Percentiles rank a stretch among this genome's conserved stretches.
Evolutionary conservation across 1,140 invertebrate species (phyloP).

Genomic region (Atopsyche davidsoni): DNA sequence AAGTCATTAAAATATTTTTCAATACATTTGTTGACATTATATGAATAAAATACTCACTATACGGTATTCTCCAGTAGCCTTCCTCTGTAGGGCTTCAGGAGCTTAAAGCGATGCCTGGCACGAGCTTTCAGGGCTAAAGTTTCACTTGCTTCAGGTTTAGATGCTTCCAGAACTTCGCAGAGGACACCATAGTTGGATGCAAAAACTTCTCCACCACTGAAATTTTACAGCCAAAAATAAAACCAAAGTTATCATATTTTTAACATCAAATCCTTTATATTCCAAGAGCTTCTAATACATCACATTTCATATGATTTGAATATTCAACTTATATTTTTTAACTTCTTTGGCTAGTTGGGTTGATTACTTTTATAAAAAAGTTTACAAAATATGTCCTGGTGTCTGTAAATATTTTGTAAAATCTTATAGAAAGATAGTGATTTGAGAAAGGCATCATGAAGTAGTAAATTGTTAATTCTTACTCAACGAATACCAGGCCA

Average conservation of each 20-base stretch:
- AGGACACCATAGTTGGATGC: conserved; percentile 40
- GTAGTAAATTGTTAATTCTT: too few species aligned
- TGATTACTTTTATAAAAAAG: too few species aligned
- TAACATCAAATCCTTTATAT: too few species aligned
- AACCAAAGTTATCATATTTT: too few species aligned
- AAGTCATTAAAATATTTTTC: conserved; percentile 5
- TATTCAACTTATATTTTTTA: too few species aligned
- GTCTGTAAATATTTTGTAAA: neutral
- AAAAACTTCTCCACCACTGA: conserved; percentile 32
- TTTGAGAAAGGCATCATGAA: too few species aligned
- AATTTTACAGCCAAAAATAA: too few species aligned
- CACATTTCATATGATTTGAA: too few species aligned
- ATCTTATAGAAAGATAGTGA: conserved; percentile 1
- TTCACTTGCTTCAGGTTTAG: neutral
- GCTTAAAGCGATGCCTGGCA: conserved; percentile 36
- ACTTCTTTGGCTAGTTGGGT: too few species aligned
- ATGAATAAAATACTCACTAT: too few species aligned
- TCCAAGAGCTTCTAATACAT: neutral
- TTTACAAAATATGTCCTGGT: too few species aligned
- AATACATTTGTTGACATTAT: conserved; percentile 6
- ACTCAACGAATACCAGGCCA: conserved; percentile 43
- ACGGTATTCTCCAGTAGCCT: neutral
- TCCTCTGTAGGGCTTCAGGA: conserved; percentile 6
- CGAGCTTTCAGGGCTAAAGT: conserved; percentile 37
- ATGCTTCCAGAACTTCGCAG: conserved; percentile 41